phyloP scores from a whole-genome alignment of 2,888 invertebrate species.

The Noctua janthe region DNA sequence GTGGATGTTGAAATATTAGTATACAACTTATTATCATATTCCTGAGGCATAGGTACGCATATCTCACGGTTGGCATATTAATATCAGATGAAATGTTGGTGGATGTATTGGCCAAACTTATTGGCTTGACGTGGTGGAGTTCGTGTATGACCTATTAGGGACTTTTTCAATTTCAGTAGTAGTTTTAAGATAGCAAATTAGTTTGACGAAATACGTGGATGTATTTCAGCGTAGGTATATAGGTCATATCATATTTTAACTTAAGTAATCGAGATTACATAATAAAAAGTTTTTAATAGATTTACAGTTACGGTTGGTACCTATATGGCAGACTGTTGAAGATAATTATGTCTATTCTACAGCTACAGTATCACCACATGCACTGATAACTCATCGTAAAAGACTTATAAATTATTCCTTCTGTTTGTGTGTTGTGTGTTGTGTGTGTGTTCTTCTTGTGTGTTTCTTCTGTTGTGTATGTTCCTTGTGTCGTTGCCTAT shows the following conservation, averaged over 20 bases:
- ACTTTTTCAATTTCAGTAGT: conserved; percentile 15
- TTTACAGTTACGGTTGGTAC: not conserved
- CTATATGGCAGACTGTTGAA: not conserved
- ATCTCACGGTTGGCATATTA: conserved; percentile 56
- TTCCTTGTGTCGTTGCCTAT: no score
- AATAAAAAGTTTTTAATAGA: not conserved
- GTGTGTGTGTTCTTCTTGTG: no score
- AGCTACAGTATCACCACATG: not conserved
- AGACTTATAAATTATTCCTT: conserved; percentile 17
- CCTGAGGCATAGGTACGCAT: conserved; percentile 49
- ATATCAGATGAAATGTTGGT: conserved; percentile 61
- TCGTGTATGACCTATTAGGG: not conserved
- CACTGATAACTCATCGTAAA: conserved; percentile 3
- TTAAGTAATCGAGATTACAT: not conserved
- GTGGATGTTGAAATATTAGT: conserved; percentile 63
- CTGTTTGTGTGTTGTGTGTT: no score
- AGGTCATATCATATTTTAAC: not conserved
- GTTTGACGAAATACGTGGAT: not conserved
- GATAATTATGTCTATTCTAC: not conserved
- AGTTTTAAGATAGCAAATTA: conserved; percentile 15
- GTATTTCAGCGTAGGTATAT: not conserved
- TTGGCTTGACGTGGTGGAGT: conserved; percentile 24
- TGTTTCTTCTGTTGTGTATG: no score
- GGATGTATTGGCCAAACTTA: conserved; percentile 39
- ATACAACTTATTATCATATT: conserved; percentile 59